These are phyloP conservation scores for Sminthurides aquaticus DNA, from an alignment of 2,888 invertebrate genomes.

Conservation along the genomic window DNA sequence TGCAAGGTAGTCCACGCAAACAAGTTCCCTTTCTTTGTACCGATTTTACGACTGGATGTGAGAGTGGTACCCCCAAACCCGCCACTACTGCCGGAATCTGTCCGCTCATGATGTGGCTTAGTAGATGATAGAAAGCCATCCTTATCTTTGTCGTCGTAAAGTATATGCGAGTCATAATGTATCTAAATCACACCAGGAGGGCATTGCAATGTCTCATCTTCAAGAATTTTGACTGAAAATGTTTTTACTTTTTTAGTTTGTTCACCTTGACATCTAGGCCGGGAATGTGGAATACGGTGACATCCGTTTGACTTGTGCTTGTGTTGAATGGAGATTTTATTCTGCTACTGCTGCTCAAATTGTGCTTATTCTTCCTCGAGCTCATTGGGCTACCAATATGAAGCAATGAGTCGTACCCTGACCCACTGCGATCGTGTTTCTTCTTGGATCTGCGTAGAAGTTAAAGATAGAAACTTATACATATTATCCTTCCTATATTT, in stretches of 20 bases:
- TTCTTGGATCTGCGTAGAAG: slow-evolving; percentile 31
- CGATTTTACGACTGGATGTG: slow-evolving; percentile 27
- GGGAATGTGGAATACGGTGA: slow-evolving; percentile 83
- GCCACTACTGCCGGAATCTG: slow-evolving; percentile 37
- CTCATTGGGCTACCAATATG: slow-evolving; percentile 38
- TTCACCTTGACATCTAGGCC: slow-evolving; percentile 77
- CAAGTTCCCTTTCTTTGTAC: slow-evolving; percentile 77
- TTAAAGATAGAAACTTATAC: neutral
- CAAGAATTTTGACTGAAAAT: too few species aligned
- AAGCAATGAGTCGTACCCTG: slow-evolving; percentile 38
- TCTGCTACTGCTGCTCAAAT: slow-evolving; percentile 22
- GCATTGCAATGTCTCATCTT: too few species aligned
- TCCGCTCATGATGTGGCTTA: slow-evolving; percentile 33
- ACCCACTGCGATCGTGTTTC: slow-evolving; percentile 39
- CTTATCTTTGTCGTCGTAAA: slow-evolving; percentile 54
- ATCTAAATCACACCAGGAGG: slow-evolving; percentile 55
- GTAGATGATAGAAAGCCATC: slow-evolving; percentile 43
- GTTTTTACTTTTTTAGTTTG: too few species aligned
- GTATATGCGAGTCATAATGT: slow-evolving; percentile 72
- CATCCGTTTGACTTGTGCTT: slow-evolving; percentile 51
- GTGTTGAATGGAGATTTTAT: slow-evolving; percentile 41
- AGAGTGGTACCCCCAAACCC: slow-evolving; percentile 22
- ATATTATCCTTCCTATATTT: too few species aligned
- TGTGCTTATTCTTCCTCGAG: slow-evolving; percentile 32
- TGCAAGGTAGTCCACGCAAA: slow-evolving; percentile 95